phyloP scores from a whole-genome alignment of 2,113 vertebrate species.

The Geococcyx californianus region DNA sequence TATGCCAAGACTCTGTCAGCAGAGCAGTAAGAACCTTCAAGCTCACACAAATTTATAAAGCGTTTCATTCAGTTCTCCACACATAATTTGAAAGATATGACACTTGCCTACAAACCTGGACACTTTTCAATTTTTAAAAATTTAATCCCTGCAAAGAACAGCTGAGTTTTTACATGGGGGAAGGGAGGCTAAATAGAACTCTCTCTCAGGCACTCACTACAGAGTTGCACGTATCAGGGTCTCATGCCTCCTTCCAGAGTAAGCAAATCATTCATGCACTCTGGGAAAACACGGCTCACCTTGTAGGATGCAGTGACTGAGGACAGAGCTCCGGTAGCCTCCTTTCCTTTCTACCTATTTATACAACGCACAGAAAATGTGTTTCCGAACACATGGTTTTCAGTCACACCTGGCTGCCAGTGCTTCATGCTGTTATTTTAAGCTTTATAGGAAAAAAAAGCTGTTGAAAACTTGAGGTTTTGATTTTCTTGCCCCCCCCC shows the following conservation, averaged over 20 bases:
- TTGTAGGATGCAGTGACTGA: accelerated
- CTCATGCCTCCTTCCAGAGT: background rate
- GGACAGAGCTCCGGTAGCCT: accelerated
- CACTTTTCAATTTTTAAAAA: background rate
- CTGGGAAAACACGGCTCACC: background rate
- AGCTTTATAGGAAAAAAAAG: background rate
- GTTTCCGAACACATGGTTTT: background rate
- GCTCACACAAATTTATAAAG: background rate
- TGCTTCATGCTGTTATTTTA: background rate
- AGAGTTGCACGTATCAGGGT: background rate
- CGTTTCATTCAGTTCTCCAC: background rate
- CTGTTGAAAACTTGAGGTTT: background rate
- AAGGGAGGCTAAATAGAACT: background rate
- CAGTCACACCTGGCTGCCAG: background rate
- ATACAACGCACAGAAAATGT: background rate
- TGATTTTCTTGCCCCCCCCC: background rate
- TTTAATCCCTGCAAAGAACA: background rate
- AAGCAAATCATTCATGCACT: accelerated
- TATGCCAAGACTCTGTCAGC: background rate
- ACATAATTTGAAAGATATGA: background rate
- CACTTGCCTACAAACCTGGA: background rate
- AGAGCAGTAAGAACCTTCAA: background rate
- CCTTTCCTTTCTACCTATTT: background rate
- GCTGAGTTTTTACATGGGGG: background rate
- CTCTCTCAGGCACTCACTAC: background rate